Evolutionary conservation across 1,140 invertebrate species (phyloP).

Genomic region (Coenobita brevimanus): DNA sequence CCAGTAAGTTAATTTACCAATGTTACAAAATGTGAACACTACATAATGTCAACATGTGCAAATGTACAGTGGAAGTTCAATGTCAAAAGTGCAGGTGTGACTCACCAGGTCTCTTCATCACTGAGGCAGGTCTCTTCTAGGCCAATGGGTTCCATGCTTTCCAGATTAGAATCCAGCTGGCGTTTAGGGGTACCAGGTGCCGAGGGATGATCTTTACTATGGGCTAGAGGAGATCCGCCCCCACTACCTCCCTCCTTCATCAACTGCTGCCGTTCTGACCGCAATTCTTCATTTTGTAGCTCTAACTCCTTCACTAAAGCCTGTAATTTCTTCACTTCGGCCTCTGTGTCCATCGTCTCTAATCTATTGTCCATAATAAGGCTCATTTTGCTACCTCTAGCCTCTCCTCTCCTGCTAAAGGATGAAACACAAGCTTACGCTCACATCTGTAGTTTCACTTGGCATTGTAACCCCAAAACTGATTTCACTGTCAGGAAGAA

Average conservation of each 20-base stretch:
- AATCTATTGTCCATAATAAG: conserved; percentile 69
- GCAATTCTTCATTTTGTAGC: conserved; percentile 73
- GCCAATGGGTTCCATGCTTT: conserved; percentile 42
- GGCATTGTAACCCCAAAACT: conserved; percentile 33
- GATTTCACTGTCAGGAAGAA: conserved; percentile 57
- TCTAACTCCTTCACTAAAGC: conserved; percentile 74
- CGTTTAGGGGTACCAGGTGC: conserved; percentile 41
- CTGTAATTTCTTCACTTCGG: conserved; percentile 74
- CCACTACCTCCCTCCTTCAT: conserved; percentile 46
- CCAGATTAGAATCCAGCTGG: not conserved
- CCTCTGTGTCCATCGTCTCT: conserved; percentile 72
- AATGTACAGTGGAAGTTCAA: not conserved
- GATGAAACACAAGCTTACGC: not conserved
- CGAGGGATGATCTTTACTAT: not conserved
- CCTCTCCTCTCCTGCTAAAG: not conserved
- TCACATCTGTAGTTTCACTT: conserved; percentile 48
- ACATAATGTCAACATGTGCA: no score
- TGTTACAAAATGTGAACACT: no score
- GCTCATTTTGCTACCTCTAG: conserved; percentile 20
- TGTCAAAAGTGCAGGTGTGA: not conserved
- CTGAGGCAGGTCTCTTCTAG: conserved; percentile 17
- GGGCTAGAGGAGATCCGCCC: not conserved
- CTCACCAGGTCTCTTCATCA: conserved; percentile 56
- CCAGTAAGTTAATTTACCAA: no score
- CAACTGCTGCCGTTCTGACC: conserved; percentile 71